A percentile compares a stretch with the other conserved stretches of the same genome.
Evolutionary conservation across 2,888 invertebrate genomes (phyloP).

Genomic region (Cybosia mesomella): DNA sequence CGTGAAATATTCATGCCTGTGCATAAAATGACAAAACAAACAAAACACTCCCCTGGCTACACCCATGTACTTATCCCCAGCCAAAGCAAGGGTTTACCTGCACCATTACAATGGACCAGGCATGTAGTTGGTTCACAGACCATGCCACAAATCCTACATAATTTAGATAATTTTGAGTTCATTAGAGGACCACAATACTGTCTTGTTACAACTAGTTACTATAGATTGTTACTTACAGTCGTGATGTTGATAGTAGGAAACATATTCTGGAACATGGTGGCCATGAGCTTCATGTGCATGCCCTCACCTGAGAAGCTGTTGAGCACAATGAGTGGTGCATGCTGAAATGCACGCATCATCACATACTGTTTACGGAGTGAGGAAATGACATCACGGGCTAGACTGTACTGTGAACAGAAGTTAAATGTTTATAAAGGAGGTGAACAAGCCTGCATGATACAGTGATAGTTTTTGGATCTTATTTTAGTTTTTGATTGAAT

Average conservation of each 20-base stretch:
- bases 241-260: slow-evolving; percentile 98
- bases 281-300: slow-evolving; percentile 95
- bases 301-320: slow-evolving; percentile 97
- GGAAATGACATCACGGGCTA: slow-evolving; percentile 95
- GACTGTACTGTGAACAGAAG: slow-evolving; percentile 86
- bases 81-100: too few species aligned
- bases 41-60: too few species aligned
- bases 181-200: too few species aligned
- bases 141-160: too few species aligned
- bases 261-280: slow-evolving; percentile 99
- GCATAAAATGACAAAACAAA: too few species aligned
- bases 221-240: slow-evolving; percentile 86
- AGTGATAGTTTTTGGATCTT: background rate
- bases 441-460: background rate
- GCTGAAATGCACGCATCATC: slow-evolving; percentile 93
- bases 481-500: too few species aligned
- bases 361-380: slow-evolving; percentile 94
- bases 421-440: background rate
- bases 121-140: too few species aligned
- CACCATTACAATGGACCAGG: too few species aligned
- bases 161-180: too few species aligned
- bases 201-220: too few species aligned
- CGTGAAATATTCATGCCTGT: too few species aligned
- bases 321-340: slow-evolving; percentile 95
- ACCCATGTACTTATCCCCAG: too few species aligned